phyloP scores from a whole-genome alignment of 2,888 invertebrate genomes.

The Bellardia bayeri region DNA sequence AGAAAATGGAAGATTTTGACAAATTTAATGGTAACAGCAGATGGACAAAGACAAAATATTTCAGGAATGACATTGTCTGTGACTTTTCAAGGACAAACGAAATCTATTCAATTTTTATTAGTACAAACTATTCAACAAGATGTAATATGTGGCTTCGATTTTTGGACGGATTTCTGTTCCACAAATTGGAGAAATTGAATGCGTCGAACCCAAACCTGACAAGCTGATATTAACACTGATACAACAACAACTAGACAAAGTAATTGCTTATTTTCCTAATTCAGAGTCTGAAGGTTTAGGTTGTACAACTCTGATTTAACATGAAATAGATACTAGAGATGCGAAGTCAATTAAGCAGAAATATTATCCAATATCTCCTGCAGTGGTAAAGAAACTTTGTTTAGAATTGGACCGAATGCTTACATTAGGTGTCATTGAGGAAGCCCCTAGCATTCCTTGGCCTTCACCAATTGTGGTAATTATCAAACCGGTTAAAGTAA shows the following conservation, averaged over 20 bases:
- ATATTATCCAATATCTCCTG: too few species aligned
- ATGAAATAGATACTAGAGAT: too few species aligned
- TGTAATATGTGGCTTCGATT: slow-evolving; percentile 4
- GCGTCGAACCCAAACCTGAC: neutral
- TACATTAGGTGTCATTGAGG: too few species aligned
- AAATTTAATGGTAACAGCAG: slow-evolving; percentile 13
- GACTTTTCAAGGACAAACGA: neutral
- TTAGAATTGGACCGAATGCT: too few species aligned
- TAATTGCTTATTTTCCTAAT: slow-evolving; percentile 17
- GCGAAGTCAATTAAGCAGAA: too few species aligned
- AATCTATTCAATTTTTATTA: neutral
- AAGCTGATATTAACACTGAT: neutral
- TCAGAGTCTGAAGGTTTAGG: slow-evolving; percentile 18
- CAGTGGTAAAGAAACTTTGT: too few species aligned
- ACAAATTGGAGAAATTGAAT: slow-evolving; percentile 4
- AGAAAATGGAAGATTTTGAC: neutral
- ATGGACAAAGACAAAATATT: neutral
- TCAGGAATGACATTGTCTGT: neutral
- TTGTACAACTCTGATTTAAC: neutral
- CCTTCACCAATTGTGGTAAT: too few species aligned
- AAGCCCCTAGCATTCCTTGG: too few species aligned
- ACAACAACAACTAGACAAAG: neutral
- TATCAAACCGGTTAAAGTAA: too few species aligned
- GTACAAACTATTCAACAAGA: neutral
- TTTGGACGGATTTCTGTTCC: slow-evolving; percentile 5